Evolutionary conservation across 2,113 vertebrate genomes (phyloP), one percentile per base, ranked within the genome.

Genomic region (Bombycilla garrulus): DNA sequence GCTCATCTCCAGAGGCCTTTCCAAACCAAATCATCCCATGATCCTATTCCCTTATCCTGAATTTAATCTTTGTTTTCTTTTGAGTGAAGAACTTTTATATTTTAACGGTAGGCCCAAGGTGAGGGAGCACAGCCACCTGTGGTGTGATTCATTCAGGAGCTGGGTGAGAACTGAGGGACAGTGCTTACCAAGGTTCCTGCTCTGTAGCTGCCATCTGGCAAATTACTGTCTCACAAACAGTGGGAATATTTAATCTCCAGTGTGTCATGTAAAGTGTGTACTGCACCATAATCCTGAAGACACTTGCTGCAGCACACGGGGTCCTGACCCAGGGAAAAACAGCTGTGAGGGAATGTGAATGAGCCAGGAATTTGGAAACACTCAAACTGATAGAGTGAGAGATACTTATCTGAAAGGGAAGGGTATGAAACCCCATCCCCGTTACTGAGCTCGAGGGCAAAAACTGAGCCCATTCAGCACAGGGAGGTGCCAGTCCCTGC

Each of bases 401-500:
- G 70, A 83, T 57, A 20, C 22, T 50, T 38, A 22, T 31, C n/a
- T 42, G 62, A 33, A n/a, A 61, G 36, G 28, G 58, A 72, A 60
- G 38, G 45, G 31, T 20, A 4, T 23, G 64, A 53, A 67, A 71
- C 5, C 14, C 26, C 26, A 36, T 20, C 35, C 23, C 23, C 80
- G 17, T 26, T 17, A 5, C n/a, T 73, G 64, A 69, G 17, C 29
- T 50, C 0, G 0, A 33, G 11, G 5, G 18, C 11, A 31, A 61
- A 60, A 31, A 0, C 6, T 0, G 2, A 70, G 36, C 22, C 40
- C 0, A 0, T 21, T 50, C 48, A 66, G 56, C 71, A 10, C 20
- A 33, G 67, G 54, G 22, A 89, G 15, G 28, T 35, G 23, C 33
- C 17, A 62, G 20, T 7, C 38, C 31, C 3, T 8, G 40, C 42